phyloP scores from a whole-genome alignment of 2,113 vertebrate species.

The Heterochromis multidens region DNA sequence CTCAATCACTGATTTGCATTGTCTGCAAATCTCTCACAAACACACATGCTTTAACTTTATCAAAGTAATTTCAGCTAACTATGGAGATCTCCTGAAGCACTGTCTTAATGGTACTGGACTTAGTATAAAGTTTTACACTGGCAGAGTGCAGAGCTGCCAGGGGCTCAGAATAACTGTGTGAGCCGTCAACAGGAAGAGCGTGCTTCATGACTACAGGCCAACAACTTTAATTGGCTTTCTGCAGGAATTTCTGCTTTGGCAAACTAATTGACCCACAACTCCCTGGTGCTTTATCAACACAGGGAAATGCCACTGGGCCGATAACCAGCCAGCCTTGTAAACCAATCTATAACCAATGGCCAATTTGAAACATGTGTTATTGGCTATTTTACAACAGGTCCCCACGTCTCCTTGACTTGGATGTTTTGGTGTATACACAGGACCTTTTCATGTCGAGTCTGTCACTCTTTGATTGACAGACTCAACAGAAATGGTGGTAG shows the following conservation, averaged over 20 bases:
- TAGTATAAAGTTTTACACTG: constrained; percentile 29
- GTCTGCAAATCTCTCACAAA: background rate
- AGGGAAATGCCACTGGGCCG: constrained; percentile 64
- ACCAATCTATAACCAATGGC: constrained; percentile 78
- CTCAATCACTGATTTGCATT: constrained; percentile 2
- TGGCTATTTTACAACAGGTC: constrained; percentile 70
- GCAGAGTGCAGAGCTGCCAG: constrained; percentile 28
- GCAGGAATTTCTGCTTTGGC: constrained; percentile 69
- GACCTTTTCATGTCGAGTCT: background rate
- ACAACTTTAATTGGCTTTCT: constrained; percentile 63
- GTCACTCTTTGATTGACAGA: background rate
- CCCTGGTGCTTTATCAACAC: constrained; percentile 78
- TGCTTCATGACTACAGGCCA: constrained; percentile 31
- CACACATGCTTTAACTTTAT: constrained; percentile 27
- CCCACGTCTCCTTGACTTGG: constrained; percentile 30
- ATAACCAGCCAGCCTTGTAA: constrained; percentile 78
- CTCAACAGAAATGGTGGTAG: background rate
- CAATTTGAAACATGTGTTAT: constrained; percentile 81
- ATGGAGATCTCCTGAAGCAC: constrained; percentile 37
- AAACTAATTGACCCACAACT: constrained; percentile 78
- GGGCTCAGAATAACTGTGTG: constrained; percentile 48
- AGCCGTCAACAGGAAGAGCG: constrained; percentile 58
- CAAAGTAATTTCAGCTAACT: constrained; percentile 32
- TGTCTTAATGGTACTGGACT: constrained; percentile 20
- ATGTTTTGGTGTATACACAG: constrained; percentile 8